Evolutionary conservation across 2,113 vertebrate species (phyloP).

Genomic region (Amphiprion percula): DNA sequence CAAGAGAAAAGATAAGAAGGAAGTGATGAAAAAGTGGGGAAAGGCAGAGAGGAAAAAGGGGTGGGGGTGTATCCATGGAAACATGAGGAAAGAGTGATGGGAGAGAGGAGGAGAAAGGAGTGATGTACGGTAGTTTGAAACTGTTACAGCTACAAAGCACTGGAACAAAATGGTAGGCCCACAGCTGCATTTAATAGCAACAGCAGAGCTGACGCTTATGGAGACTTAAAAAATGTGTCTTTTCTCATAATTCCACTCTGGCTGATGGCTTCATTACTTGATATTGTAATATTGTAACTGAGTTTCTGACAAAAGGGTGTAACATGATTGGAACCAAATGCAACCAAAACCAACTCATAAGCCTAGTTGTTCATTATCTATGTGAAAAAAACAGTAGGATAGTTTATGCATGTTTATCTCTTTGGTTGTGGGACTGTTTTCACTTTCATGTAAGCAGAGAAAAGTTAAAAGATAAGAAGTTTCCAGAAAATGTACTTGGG

Average conservation of each 20-base stretch:
- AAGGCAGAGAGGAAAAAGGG: background rate
- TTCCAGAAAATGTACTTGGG: background rate
- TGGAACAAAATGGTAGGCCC: slow-evolving; percentile 55
- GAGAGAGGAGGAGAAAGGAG: slow-evolving; percentile 25
- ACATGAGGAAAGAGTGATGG: slow-evolving; percentile 55
- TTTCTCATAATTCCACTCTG: slow-evolving; percentile 19
- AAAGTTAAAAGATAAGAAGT: background rate
- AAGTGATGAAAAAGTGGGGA: slow-evolving; percentile 38
- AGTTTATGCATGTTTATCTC: background rate
- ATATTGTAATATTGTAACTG: background rate
- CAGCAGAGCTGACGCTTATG: background rate
- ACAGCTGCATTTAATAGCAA: slow-evolving; percentile 31
- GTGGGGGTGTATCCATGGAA: slow-evolving; percentile 60
- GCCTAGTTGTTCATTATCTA: background rate
- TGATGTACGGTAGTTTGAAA: slow-evolving; percentile 51
- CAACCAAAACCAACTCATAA: background rate
- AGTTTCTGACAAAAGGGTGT: slow-evolving; percentile 22
- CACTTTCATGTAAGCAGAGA: background rate
- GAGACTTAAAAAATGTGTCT: background rate
- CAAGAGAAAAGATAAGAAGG: slow-evolving; percentile 35
- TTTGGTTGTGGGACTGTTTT: background rate
- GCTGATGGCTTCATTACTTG: background rate
- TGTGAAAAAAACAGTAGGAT: background rate
- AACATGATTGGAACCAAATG: background rate
- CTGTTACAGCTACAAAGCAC: slow-evolving; percentile 30